These are phyloP conservation scores for Pomphorhynchus laevis DNA, from an alignment of 1,140 invertebrate genomes.

Conservation along the genomic window DNA sequence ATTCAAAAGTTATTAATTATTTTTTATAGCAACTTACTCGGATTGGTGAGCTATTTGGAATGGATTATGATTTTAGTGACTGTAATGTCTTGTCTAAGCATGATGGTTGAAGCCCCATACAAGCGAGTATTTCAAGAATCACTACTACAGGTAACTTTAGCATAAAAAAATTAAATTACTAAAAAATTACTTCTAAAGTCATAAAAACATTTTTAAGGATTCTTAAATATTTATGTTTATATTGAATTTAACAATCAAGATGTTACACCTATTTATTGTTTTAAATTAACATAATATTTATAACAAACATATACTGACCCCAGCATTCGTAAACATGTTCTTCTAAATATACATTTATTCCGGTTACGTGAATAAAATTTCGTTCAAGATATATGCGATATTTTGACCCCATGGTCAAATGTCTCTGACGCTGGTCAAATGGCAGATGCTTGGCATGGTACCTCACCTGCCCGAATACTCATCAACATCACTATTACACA, in stretches of 20 bases:
- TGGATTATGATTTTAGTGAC: conserved; percentile 98
- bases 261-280: too few relatives aligned
- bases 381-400: too few relatives aligned
- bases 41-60: conserved; percentile 81
- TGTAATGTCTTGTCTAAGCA: conserved; percentile 70
- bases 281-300: conserved; percentile 13
- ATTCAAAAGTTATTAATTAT: not conserved
- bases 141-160: conserved; percentile 16
- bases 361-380: too few relatives aligned
- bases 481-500: too few relatives aligned
- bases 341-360: too few relatives aligned
- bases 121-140: conserved; percentile 27
- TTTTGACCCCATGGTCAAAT: too few relatives aligned
- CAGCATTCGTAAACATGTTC: conserved; percentile 15
- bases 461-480: too few relatives aligned
- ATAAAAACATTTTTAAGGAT: not conserved
- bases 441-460: too few relatives aligned
- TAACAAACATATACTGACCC: conserved; percentile 16
- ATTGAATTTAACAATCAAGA: conserved; percentile 7
- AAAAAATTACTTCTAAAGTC: not conserved
- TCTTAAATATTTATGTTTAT: conserved; percentile 2
- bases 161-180: too few relatives aligned
- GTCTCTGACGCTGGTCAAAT: too few relatives aligned
- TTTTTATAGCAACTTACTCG: conserved; percentile 49
- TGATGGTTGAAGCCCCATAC: conserved; percentile 85